Evolutionary conservation across 2,113 vertebrate species (phyloP).

Genomic region (Syngnathus scovelli): DNA sequence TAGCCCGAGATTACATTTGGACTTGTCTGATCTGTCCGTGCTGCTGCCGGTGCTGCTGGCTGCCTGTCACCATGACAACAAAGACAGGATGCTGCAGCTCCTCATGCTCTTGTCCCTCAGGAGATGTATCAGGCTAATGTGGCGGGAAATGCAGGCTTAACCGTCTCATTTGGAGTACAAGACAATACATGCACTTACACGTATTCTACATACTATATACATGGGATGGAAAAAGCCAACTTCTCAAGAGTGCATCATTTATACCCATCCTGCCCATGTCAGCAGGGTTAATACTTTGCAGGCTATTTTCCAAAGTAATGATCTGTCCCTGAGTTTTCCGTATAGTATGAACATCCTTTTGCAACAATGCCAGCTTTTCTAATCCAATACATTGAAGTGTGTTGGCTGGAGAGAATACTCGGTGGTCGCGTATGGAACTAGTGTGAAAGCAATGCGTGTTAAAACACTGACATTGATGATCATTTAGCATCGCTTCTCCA

Average conservation of each 20-base stretch:
- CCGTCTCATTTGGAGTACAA: constrained; percentile 41
- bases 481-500: neutral
- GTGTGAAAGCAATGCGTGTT: neutral
- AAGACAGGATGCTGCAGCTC: constrained; percentile 53
- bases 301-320: constrained; percentile 5
- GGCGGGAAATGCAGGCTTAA: constrained; percentile 63
- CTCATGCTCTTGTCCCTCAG: constrained; percentile 44
- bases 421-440: neutral
- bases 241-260: neutral
- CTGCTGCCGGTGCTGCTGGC: constrained; percentile 45
- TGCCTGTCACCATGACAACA: constrained; percentile 67
- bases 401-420: constrained; percentile 10
- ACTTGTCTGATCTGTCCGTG: constrained; percentile 50
- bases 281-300: constrained; percentile 5
- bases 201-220: neutral
- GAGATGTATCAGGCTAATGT: constrained; percentile 67
- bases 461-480: neutral
- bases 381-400: neutral
- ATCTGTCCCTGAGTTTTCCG: constrained; percentile 11
- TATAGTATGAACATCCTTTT: neutral
- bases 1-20: constrained; percentile 43
- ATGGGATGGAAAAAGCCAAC: neutral
- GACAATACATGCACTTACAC: neutral
- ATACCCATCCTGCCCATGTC: constrained; percentile 7
- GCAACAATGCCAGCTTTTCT: neutral